Evolutionary conservation across 1,140 invertebrate genomes (phyloP).

Genomic region (Drosophila rufa): DNA sequence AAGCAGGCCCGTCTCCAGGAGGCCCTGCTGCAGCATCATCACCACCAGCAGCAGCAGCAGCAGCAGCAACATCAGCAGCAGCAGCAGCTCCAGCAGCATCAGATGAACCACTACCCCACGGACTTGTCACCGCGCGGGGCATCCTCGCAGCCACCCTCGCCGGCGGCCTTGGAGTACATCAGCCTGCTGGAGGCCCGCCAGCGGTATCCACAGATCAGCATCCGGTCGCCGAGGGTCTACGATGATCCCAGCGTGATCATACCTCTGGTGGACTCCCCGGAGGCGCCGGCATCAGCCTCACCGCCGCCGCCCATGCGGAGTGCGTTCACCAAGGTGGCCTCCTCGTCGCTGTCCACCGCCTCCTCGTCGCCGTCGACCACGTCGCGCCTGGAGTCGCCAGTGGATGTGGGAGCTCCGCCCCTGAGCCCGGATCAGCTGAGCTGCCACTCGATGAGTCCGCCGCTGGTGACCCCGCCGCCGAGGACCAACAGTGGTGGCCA

Average conservation of each 20-base stretch:
- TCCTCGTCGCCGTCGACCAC: constrained; percentile 85
- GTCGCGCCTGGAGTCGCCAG: constrained; percentile 69
- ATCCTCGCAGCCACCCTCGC: constrained; percentile 67
- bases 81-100: constrained; percentile 18
- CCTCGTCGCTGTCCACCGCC: constrained; percentile 85
- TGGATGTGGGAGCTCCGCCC: constrained; percentile 87
- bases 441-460: constrained; percentile 92
- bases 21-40: constrained; percentile 83
- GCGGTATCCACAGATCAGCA: constrained; percentile 74
- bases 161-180: constrained; percentile 69
- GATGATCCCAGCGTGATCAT: constrained; percentile 81
- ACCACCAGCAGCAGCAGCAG: constrained; percentile 59
- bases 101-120: constrained; percentile 61
- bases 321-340: constrained; percentile 92
- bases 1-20: constrained; percentile 86
- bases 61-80: constrained; percentile 52
- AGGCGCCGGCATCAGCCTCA: constrained; percentile 58
- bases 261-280: constrained; percentile 61
- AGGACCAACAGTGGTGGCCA: constrained; percentile 65
- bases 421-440: constrained; percentile 90
- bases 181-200: constrained; percentile 73
- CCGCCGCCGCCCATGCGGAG: constrained; percentile 87
- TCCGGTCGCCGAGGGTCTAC: constrained; percentile 75
- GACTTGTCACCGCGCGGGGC: constrained; percentile 64
- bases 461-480: constrained; percentile 86